These are phyloP conservation scores for Engraulis encrasicolus DNA, from an alignment of 2,113 vertebrate species.

Conservation along the genomic window DNA sequence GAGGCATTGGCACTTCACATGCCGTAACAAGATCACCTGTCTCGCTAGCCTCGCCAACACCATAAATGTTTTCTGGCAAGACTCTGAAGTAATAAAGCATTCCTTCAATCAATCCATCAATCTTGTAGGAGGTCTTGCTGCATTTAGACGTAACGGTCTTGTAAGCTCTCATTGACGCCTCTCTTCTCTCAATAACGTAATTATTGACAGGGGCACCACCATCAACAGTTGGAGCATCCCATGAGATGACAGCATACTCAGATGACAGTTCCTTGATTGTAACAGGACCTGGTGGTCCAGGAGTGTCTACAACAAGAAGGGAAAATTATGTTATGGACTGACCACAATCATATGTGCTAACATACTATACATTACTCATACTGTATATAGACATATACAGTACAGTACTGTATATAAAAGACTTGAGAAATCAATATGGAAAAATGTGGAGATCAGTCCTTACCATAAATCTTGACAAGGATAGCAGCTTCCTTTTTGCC, in stretches of 20 bases:
- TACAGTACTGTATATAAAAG: too few species aligned
- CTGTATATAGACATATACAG: too few species aligned
- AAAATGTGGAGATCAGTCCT: constrained; percentile 53
- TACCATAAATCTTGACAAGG: constrained; percentile 95
- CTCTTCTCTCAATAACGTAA: constrained; percentile 94
- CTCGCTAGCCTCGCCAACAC: constrained; percentile 90
- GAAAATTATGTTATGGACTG: background rate
- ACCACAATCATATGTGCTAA: background rate
- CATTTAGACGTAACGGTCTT: constrained; percentile 96
- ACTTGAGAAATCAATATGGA: background rate
- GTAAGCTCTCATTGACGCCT: constrained; percentile 97
- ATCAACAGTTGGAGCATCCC: constrained; percentile 92
- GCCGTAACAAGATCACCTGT: constrained; percentile 87
- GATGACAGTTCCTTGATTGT: constrained; percentile 90
- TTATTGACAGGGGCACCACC: constrained; percentile 95
- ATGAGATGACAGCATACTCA: constrained; percentile 89
- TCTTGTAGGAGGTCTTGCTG: constrained; percentile 90
- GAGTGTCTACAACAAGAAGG: constrained; percentile 82
- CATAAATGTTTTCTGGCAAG: constrained; percentile 96
- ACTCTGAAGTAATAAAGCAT: constrained; percentile 96
- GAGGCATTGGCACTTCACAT: constrained; percentile 90
- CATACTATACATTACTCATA: too few species aligned
- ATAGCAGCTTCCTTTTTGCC: constrained; percentile 94
- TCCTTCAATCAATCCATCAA: constrained; percentile 89
- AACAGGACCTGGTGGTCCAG: constrained; percentile 89